Conservation (phyloP, 2,113 vertebrate species). For the Girardinichthys multiradiatus region DNA sequence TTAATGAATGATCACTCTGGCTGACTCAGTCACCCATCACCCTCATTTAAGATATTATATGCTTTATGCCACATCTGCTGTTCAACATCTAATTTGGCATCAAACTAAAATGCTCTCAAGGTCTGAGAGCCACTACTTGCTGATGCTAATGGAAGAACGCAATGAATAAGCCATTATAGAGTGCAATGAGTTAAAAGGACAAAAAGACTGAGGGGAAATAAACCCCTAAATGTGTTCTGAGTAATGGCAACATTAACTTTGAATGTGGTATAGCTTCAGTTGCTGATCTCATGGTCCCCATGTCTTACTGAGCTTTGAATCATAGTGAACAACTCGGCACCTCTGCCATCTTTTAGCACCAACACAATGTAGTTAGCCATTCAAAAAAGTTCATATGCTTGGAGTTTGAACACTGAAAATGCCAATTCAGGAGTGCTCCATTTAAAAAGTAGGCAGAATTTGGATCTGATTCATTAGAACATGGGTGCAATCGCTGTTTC, state of each 20-base stretch:
- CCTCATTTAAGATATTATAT: slow-evolving; percentile 24
- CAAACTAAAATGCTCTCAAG: slow-evolving; percentile 13
- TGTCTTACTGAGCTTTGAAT: background rate
- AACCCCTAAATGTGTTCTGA: background rate
- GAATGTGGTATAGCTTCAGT: background rate
- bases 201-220: background rate
- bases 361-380: background rate
- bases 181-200: background rate
- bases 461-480: background rate
- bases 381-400: background rate
- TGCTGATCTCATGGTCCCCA: background rate
- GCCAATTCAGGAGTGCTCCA: background rate
- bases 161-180: slow-evolving; percentile 15
- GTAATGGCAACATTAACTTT: slow-evolving; percentile 1
- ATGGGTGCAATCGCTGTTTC: background rate
- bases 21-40: slow-evolving; percentile 10
- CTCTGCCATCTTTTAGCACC: background rate
- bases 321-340: background rate
- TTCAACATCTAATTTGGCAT: slow-evolving; percentile 21
- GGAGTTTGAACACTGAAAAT: background rate
- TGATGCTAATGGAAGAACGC: slow-evolving; percentile 2
- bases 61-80: background rate
- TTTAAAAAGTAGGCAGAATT: background rate
- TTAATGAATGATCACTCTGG: slow-evolving; percentile 17
- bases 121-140: background rate